Conservation (phyloP, 1,140 invertebrate species). For the Zaprionus davidi region DNA sequence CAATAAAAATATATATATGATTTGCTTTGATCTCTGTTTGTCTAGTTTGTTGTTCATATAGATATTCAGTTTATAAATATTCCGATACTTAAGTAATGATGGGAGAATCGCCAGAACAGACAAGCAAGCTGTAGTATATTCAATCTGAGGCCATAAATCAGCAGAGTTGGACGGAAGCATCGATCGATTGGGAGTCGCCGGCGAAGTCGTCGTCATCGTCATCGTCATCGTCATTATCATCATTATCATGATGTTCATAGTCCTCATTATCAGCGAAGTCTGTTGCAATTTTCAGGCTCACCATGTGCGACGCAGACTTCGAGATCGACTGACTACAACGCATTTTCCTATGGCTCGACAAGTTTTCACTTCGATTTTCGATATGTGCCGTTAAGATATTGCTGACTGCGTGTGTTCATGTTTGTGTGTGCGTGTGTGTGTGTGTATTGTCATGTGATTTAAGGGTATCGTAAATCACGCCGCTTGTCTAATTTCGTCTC, state of each 20-base stretch:
- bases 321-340: conserved; percentile 35
- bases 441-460: conserved; percentile 71
- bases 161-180: conserved; percentile 35
- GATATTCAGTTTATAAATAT: neutral
- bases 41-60: conserved; percentile 1
- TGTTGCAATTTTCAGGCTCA: conserved; percentile 27
- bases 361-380: conserved; percentile 76
- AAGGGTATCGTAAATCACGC: conserved; percentile 80
- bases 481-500: conserved; percentile 81
- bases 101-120: conserved; percentile 16
- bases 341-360: conserved; percentile 43
- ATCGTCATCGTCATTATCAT: conserved; percentile 41
- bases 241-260: neutral
- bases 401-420: neutral
- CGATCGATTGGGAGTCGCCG: conserved; percentile 53
- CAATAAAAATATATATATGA: conserved; percentile 29
- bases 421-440: conserved; percentile 14
- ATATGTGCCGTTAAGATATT: conserved; percentile 47
- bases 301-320: conserved; percentile 72
- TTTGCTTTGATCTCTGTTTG: conserved; percentile 59
- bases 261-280: conserved; percentile 12
- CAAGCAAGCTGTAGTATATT: conserved; percentile 31
- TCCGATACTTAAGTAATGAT: neutral
- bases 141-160: conserved; percentile 68
- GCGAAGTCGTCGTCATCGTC: conserved; percentile 17